Base-by-base conservation (phyloP, 2,888 invertebrate genomes). In the Leptarthrus brevirostris region DNA sequence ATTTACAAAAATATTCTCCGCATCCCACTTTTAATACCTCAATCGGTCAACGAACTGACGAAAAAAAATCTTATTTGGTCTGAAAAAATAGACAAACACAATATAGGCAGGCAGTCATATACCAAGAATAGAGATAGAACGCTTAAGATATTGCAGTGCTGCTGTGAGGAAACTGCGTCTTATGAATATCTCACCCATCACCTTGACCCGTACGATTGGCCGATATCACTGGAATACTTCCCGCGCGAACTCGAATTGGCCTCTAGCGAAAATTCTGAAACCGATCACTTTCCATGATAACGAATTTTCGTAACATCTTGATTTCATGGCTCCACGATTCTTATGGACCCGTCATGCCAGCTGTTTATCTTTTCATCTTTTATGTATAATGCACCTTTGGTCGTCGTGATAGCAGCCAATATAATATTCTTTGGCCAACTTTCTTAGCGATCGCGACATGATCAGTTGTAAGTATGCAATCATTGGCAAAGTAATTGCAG, bases 201-300 rank as follows among this genome's bases (percentile, higher is more conserved):
- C 56, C 56, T 56, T 56, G 56, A 56, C 56, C 56, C 14, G 26
- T 26, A 56, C 56, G 56, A 56, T 56, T 56, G 56, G 2, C 56
- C 56, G 56, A 56, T 56, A 56, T 56, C 56, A 56, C 8, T 56
- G n/a, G 56, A 24, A 56, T 24, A 56, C 12, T 12, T 22, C 2
- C 54, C 54, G 10, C 54, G 30, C n/a, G 8, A 54, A n/a, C 49
- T 54, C 30, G 16, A 26, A n/a, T 56, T 26, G 14, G 56, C n/a
- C 26, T 8, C 30, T 20, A 54, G 24, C 30, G n/a, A 5, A 16
- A 54, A 22, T 12, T 54, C 4, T 54, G n/a, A 26, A 10, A n/a
- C 56, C 8, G 56, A 56, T 56, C 56, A 56, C 56, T 56, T 56
- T 54, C 54, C 1, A 26, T 30, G 54, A 54, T 54, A 54, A n/a